Evolutionary conservation across 1,140 invertebrate genomes (phyloP), one percentile per base, ranked within the genome.

Genomic region (Coelopa frigida): DNA sequence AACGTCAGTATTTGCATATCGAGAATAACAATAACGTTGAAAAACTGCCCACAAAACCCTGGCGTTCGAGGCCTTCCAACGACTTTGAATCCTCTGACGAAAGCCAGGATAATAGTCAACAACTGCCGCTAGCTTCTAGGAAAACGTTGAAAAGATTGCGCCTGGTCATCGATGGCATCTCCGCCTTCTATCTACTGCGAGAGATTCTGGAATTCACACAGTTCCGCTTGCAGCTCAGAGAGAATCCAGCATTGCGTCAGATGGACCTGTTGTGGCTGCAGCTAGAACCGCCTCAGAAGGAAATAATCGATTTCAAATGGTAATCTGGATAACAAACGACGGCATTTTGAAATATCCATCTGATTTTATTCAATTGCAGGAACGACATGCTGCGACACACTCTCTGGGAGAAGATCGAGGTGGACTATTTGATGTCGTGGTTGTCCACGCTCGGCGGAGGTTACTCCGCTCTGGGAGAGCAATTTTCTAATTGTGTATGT

Each of bases 381-480:
- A 72, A 73, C 59, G 70, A 66, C 52, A 72, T 57, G 65, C 56
- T 61, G 50, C 70, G 55, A 11, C 66, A 48, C 45, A 73, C 76
- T 54, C 71, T 70, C 18, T 71, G 73, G 70, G 82, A 87, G 70
- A 73, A 76, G 52, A 75, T 82, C 52, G 83, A 91, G 71, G 72
- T 92, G 51, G 87, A 92, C 61, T 79, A 88, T 73, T 76, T 85
- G 7, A 84, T 95, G 77, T 90, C 89, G 4, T 95, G 92, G 90
- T 73, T 97, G 3, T 96, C 92, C n/a, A 97, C 94, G 2, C 74
- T 98, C 11, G 94, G 94, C 38, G 93, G 93, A 33, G 94, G 88
- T 5, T 96, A 89, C 72, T 96, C 93, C 17, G 84, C 92, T 7
- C 73, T 96, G 37, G 94, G 94, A 14, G 93, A 96, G 61, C 78